A percentile compares a stretch with the other conserved stretches of the same genome.
phyloP scores from a whole-genome alignment of 2,888 invertebrate genomes.

The Lutraria lutraria region DNA sequence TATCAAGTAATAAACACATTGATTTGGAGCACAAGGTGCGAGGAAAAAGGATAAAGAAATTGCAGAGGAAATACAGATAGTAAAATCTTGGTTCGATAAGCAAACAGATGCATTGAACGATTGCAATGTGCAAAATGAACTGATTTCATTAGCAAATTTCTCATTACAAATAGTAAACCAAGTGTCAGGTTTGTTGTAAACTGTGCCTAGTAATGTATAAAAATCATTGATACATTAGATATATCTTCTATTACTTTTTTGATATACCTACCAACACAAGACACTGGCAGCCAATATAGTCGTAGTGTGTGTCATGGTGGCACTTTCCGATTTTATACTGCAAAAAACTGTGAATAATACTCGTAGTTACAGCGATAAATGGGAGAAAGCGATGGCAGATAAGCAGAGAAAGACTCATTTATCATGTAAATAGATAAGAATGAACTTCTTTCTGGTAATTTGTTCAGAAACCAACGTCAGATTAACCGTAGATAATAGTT shows the following conservation, averaged over 20 bases:
- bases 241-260: not conserved
- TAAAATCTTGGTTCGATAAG: not conserved
- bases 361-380: slow-evolving; percentile 61
- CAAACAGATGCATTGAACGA: not conserved
- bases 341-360: slow-evolving; percentile 46
- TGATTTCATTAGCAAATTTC: not conserved
- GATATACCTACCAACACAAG: not conserved
- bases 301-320: slow-evolving; percentile 35
- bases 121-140: not conserved
- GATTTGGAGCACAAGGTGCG: not conserved
- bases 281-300: not conserved
- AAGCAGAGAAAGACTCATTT: slow-evolving; percentile 56
- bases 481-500: slow-evolving; percentile 58
- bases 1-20: not conserved
- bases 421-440: slow-evolving; percentile 68
- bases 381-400: slow-evolving; percentile 58
- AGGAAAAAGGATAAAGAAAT: not conserved
- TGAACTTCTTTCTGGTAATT: slow-evolving; percentile 66
- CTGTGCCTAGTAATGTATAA: not conserved
- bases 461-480: slow-evolving; percentile 67
- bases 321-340: slow-evolving; percentile 58
- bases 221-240: slow-evolving; percentile 11
- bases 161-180: not conserved
- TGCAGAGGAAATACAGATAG: not conserved
- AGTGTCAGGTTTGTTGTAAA: not conserved